phyloP scores from a whole-genome alignment of 2,797 vertebrate genomes.

The Delichon dasypus region DNA sequence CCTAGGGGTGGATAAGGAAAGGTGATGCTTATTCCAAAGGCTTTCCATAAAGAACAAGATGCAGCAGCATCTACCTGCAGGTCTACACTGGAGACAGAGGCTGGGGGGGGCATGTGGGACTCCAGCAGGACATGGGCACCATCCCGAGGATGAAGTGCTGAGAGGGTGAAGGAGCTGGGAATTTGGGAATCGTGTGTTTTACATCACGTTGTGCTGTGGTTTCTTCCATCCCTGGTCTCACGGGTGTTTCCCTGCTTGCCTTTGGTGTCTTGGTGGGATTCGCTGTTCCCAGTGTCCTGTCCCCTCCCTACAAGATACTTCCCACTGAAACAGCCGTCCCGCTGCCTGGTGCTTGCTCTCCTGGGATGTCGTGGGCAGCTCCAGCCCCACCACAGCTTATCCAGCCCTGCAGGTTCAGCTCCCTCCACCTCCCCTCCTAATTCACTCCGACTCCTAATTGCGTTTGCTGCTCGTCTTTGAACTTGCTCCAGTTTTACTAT shows the following conservation, averaged over 20 bases:
- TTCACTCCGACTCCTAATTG: slow-evolving; percentile 25
- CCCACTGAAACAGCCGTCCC: neutral
- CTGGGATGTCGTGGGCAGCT: neutral
- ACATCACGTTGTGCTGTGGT: neutral
- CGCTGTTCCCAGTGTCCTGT: neutral
- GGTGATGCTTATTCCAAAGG: neutral
- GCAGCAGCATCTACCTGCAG: neutral
- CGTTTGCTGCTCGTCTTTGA: slow-evolving; percentile 36
- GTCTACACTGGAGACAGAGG: neutral
- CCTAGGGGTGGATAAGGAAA: neutral
- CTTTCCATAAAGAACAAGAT: neutral
- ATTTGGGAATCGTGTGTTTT: neutral
- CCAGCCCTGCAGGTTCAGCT: neutral
- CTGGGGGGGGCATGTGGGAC: accelerated
- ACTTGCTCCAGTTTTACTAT: slow-evolving; percentile 49
- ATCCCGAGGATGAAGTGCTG: accelerated
- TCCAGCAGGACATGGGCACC: accelerated
- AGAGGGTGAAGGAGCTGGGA: neutral
- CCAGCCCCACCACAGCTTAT: accelerated
- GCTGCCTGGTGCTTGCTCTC: neutral
- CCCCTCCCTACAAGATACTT: neutral
- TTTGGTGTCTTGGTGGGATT: neutral
- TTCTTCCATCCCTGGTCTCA: neutral
- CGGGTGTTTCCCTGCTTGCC: neutral
- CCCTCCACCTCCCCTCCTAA: neutral